Evolutionary conservation across 2,797 vertebrate species (phyloP).

Genomic region (Acanthurus tractus): DNA sequence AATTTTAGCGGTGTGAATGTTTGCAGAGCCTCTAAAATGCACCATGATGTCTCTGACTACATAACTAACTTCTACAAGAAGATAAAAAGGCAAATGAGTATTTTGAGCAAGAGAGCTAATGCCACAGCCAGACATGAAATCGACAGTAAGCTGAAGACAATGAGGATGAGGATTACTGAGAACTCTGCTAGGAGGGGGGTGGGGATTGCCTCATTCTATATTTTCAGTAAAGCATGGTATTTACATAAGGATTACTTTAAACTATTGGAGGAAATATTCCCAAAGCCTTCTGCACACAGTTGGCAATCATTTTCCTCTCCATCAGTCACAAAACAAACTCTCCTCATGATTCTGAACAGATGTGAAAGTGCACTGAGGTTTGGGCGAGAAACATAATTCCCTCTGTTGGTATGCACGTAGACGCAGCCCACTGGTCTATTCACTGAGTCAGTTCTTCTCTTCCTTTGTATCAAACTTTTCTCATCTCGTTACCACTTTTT

Average conservation of each 20-base stretch:
- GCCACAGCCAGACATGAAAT: conserved; percentile 78
- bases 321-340: conserved; percentile 70
- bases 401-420: conserved; percentile 33
- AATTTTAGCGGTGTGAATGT: conserved; percentile 44
- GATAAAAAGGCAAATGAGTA: conserved; percentile 72
- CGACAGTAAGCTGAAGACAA: conserved; percentile 85
- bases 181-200: conserved; percentile 53
- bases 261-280: conserved; percentile 82
- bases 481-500: conserved; percentile 23
- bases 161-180: conserved; percentile 80
- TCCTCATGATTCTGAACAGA: conserved; percentile 61
- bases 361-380: conserved; percentile 38
- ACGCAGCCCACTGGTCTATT: conserved; percentile 30
- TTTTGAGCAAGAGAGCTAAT: conserved; percentile 75
- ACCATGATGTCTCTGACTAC: conserved; percentile 47
- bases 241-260: conserved; percentile 85
- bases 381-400: conserved; percentile 27
- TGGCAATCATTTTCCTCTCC: conserved; percentile 73
- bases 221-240: conserved; percentile 82
- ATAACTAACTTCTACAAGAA: conserved; percentile 64
- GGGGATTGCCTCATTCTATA: conserved; percentile 78
- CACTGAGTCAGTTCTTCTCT: background rate
- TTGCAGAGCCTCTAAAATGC: conserved; percentile 47
- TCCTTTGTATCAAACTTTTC: conserved; percentile 28
- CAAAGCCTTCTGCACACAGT: conserved; percentile 77